phyloP scores from a whole-genome alignment of 2,797 vertebrate genomes.

The Myotis daubentonii region DNA sequence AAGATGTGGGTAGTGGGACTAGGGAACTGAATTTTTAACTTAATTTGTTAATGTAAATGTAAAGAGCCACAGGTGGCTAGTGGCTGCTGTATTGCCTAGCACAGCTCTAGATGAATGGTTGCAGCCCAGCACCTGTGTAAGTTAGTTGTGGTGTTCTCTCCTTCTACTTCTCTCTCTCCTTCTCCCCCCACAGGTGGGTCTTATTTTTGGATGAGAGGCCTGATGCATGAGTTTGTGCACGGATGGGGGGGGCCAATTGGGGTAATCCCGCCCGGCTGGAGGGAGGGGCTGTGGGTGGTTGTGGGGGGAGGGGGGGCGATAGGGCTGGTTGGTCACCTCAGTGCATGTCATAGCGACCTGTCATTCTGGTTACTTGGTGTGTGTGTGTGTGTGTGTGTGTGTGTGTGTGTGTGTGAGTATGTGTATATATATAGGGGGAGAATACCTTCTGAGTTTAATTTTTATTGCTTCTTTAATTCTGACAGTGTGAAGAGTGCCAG shows the following conservation, averaged over 20 bases:
- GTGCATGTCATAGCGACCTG: no score
- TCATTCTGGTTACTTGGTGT: no score
- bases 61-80: not conserved
- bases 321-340: no score
- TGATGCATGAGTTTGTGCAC: no score
- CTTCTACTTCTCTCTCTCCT: not conserved
- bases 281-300: no score
- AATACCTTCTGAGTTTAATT: slow-evolving; percentile 70
- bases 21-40: slow-evolving; percentile 29
- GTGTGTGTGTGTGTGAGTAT: no score
- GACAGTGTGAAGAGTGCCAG: slow-evolving; percentile 96
- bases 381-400: no score
- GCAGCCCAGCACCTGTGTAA: not conserved
- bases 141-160: not conserved
- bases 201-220: not conserved
- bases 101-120: not conserved
- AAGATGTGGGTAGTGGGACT: not conserved
- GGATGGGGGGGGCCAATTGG: no score
- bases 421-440: not conserved
- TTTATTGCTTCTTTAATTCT: slow-evolving; percentile 78
- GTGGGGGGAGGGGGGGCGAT: no score
- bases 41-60: not conserved
- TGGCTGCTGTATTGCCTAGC: not conserved
- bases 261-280: no score
- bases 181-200: not conserved